Base-by-base conservation (phyloP, 2,888 invertebrate genomes). In the Pasiphila rectangulata region DNA sequence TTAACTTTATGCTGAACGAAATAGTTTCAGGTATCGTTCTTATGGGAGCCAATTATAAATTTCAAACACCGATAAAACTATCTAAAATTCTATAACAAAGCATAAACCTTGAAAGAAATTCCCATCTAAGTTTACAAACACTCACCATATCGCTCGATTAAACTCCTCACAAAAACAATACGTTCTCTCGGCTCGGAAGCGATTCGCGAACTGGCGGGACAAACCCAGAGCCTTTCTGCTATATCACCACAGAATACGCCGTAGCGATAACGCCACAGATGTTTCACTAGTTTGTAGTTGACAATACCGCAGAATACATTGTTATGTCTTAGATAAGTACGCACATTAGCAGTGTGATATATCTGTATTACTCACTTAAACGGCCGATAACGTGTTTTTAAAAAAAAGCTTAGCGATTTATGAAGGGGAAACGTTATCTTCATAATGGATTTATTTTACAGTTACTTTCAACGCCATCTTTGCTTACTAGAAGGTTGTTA, bases 51-150 rank as follows among this genome's bases (percentile, higher is more conserved):
- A n/a, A n/a, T n/a, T n/a, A n/a, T n/a, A n/a, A n/a, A 13, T 13
- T 27, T 27, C 25, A 7, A 27, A 27, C 7, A 27, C 7, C 6
- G n/a, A n/a, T n/a, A n/a, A n/a, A n/a, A n/a, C 4, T 6, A 6
- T 21, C 21, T 21, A 21, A 21, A 21, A 19, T 2, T 19, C 4
- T 19, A 19, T 2, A 19, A 19, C 4, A 19, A 19, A 3, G 2
- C 4, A 12, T 13, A n/a, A 51, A 37, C 46, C 13, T 46, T 44
- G 19, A 27, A 46, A 29, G 17, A 36, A 36, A 46, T 36, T 29
- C 12, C 7, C 15, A 48, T 29, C 3, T 42, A 58, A 64, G 64
- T 69, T 71, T 66, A 69, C 59, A 72, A 73, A 73, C 72, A 73
- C 71, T 72, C 54, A 72, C 72, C 72, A 72, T 62, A 27, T 20